Evolutionary conservation across 2,797 vertebrate genomes (phyloP), one percentile per base, ranked within the genome.

Genomic region (Microctenopoma steveboyesi): DNA sequence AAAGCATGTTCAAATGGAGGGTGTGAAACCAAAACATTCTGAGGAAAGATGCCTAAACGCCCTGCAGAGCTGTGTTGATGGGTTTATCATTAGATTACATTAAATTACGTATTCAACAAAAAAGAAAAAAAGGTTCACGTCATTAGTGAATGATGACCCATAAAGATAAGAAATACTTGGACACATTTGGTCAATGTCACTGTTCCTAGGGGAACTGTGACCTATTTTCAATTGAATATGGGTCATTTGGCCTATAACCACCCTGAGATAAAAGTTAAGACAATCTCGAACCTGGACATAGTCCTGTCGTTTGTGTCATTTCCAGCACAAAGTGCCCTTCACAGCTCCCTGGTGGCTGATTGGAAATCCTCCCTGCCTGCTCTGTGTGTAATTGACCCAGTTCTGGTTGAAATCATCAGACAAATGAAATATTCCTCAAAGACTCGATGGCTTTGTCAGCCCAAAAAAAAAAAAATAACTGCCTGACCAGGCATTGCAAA

Each of bases 381-480:
- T 59, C 47, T 15, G 10, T 47, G 22, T 64, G 70, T 46, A 77
- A 69, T 40, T 68, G 64, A 81, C 67, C 57, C 60, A 65, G 54
- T 75, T 82, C 55, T 58, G 53, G 15, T 45, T 56, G 12, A 25
- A 57, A 74, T 70, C 30, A 57, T 70, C 30, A 73, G 35, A 72
- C 46, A 64, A 57, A 65, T 37, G 15, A 55, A 72, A 70, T 55
- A 63, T 67, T 55, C 55, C 62, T 73, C 37, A 27, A 62, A 72
- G 48, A 28, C 47, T 48, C n/a, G 14, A 53, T 47, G 27, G 16
- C 33, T 51, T 51, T 1, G 37, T 59, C 58, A 58, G 43, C 39
- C 22, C 22, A 22, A 22, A 22, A 22, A 22, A 22, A 22, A 22
- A 22, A 22, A 1, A 22, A 22, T 2, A 22, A n/a, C 39, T 22